Evolutionary conservation across 92 coral and sea anemone species (phyloP).

Genomic region (Paramuricea clavata): DNA sequence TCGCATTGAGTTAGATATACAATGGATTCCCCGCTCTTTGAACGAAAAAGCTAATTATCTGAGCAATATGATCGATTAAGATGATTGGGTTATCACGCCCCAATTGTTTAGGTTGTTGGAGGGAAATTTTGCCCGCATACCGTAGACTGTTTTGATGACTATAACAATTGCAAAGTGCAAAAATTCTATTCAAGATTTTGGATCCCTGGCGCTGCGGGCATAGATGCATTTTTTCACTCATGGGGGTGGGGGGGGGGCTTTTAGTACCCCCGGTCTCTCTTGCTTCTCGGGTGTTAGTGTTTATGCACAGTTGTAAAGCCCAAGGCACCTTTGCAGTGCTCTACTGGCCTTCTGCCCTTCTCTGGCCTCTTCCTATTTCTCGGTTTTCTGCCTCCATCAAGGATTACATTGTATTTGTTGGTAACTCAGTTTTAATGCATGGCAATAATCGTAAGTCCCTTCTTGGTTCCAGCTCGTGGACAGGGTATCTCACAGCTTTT

Average conservation of each 20-base stretch:
- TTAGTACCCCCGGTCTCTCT: constrained; percentile 47
- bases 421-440: constrained; percentile 14
- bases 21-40: constrained; percentile 30
- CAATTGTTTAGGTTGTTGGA: constrained; percentile 6
- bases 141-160: constrained; percentile 39
- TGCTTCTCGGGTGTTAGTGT: constrained; percentile 31
- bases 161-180: constrained; percentile 51
- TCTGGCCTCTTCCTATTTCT: constrained; percentile 55
- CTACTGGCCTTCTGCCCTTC: constrained; percentile 64
- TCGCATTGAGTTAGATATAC: constrained; percentile 5
- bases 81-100: constrained; percentile 3
- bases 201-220: constrained; percentile 69
- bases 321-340: constrained; percentile 59
- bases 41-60: constrained; percentile 29
- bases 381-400: constrained; percentile 3
- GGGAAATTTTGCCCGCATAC: no score
- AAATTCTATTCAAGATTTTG: constrained; percentile 62
- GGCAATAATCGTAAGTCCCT: constrained; percentile 49
- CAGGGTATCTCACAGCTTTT: no score
- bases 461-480: constrained; percentile 52
- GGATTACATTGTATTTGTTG: constrained; percentile 4
- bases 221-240: constrained; percentile 57
- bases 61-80: constrained; percentile 11
- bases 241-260: constrained; percentile 40
- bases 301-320: constrained; percentile 31